Conservation (phyloP, 2,888 invertebrate genomes). For the Ornithoptera alexandrae region DNA sequence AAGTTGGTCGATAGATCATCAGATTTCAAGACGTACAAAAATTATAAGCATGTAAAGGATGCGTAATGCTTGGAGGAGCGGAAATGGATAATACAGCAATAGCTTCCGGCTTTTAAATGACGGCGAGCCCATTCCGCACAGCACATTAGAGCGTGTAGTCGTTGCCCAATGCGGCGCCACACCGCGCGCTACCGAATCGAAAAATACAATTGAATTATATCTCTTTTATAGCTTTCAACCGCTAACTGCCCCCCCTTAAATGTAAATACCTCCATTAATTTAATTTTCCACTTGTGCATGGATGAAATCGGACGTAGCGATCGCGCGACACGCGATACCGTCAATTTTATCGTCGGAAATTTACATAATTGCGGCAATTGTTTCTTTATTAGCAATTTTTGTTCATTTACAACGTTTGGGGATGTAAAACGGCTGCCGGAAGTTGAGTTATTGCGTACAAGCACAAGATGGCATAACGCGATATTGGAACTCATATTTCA, state of each 20-base stretch:
- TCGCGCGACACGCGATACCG: slow-evolving; percentile 56
- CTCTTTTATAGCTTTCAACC: slow-evolving; percentile 37
- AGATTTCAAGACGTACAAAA: no score
- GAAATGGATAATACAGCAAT: no score
- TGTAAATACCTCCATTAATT: slow-evolving; percentile 65
- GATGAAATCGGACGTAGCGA: slow-evolving; percentile 62
- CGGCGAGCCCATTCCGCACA: not conserved
- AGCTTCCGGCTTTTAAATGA: no score
- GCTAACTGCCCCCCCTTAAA: slow-evolving; percentile 50
- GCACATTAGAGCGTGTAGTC: not conserved
- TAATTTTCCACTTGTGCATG: slow-evolving; percentile 59
- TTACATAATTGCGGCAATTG: slow-evolving; percentile 61
- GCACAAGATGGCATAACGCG: no score
- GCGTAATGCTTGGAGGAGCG: no score
- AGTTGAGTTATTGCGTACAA: not conserved
- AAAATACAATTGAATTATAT: slow-evolving; percentile 36
- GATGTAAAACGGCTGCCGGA: not conserved
- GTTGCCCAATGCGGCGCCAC: slow-evolving; percentile 3
- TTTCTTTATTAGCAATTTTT: slow-evolving; percentile 40
- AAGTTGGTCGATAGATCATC: no score
- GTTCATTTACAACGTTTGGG: slow-evolving; percentile 24
- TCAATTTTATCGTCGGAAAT: slow-evolving; percentile 57
- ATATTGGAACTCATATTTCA: no score
- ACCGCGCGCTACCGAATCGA: slow-evolving; percentile 12
- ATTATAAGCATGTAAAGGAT: no score